A percentile compares a stretch with the other conserved stretches of the same genome.
Conservation (phyloP, 2,113 vertebrate genomes). For the Megaceryle maxima region DNA sequence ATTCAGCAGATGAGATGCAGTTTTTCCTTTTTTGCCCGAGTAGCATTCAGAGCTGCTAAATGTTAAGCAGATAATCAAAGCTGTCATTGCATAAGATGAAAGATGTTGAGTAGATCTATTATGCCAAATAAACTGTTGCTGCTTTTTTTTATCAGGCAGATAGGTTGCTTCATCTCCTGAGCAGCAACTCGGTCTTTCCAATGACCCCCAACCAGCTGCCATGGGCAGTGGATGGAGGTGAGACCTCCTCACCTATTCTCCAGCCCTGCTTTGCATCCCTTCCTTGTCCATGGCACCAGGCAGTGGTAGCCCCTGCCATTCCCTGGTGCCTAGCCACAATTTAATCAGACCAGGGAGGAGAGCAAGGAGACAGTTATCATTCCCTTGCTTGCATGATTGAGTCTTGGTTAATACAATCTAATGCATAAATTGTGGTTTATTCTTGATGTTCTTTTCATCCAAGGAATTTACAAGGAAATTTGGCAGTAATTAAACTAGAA, state of each 20-base stretch:
- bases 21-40: neutral
- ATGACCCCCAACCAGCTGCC: neutral
- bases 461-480: neutral
- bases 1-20: neutral
- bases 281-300: no score
- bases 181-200: neutral
- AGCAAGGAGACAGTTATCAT: rapidly evolving
- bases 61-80: neutral
- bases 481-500: neutral
- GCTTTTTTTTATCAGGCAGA: neutral
- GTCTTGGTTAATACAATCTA: neutral
- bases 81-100: neutral
- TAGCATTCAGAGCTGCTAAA: neutral
- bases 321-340: neutral
- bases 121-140: neutral
- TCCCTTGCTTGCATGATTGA: neutral
- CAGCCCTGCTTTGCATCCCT: neutral
- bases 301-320: neutral
- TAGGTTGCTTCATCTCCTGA: neutral
- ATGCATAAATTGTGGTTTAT: neutral
- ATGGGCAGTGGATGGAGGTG: neutral
- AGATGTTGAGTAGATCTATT: neutral
- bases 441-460: neutral
- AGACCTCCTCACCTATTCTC: neutral
- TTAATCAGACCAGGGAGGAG: neutral